phyloP scores from a whole-genome alignment of 1,140 invertebrate species.

The Euwallacea similis region DNA sequence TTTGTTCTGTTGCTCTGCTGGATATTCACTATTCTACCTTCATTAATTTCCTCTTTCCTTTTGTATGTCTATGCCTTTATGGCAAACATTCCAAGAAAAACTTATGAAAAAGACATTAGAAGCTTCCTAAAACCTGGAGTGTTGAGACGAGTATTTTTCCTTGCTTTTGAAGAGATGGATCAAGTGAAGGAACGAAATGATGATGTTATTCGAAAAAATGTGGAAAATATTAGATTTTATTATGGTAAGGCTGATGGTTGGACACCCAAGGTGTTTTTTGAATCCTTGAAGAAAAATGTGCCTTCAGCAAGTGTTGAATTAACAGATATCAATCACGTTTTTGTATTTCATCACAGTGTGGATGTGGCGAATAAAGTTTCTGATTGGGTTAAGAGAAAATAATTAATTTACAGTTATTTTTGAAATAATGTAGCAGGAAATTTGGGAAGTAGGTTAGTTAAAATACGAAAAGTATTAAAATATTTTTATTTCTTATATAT shows the following conservation, averaged over 20 bases:
- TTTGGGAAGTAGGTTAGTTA: no score
- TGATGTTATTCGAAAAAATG: conserved; percentile 58
- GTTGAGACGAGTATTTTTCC: conserved; percentile 59
- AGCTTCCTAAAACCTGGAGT: conserved; percentile 59
- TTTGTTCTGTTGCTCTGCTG: conserved; percentile 61
- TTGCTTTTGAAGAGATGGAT: conserved; percentile 68
- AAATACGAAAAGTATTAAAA: no score
- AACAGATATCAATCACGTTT: conserved; percentile 73
- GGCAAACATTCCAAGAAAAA: conserved; percentile 54
- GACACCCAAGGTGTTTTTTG: conserved; percentile 70
- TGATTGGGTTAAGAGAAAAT: conserved; percentile 43
- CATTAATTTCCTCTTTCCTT: conserved; percentile 56
- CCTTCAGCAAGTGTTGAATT: conserved; percentile 66
- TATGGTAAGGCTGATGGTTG: conserved; percentile 76
- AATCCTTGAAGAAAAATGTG: conserved; percentile 62
- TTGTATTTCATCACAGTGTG: conserved; percentile 67
- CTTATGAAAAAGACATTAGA: conserved; percentile 52
- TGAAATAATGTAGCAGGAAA: no score
- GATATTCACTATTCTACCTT: conserved; percentile 64
- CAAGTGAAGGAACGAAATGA: conserved; percentile 62
- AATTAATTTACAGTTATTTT: background rate
- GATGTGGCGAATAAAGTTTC: conserved; percentile 66
- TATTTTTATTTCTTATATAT: no score
- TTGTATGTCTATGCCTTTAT: conserved; percentile 59
- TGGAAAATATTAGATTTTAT: conserved; percentile 69